Evolutionary conservation across 2,797 vertebrate genomes (phyloP), one percentile per base, ranked within the genome.

Genomic region (Sebastes matsubarae): DNA sequence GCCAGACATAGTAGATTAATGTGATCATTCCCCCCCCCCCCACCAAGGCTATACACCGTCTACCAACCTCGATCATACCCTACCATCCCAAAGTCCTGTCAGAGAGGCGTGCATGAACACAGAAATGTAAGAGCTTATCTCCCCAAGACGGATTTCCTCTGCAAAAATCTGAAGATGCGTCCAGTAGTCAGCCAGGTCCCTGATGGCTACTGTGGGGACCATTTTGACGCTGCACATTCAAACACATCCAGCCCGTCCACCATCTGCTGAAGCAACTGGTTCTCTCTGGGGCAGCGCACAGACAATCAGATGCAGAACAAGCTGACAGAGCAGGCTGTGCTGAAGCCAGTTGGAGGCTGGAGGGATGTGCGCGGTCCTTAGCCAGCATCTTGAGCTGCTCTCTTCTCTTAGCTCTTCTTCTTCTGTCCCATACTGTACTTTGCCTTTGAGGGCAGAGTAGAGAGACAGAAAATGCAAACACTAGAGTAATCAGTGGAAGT

Each of bases 291-390:
- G 54, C 55, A 66, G 61, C 58, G 55, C 29, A 77, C 58, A 38
- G 52, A 61, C 64, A 22, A 58, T 42, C 75, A 78, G 46, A 52
- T 24, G 24, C 67, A 81, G 63, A 83, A 70, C 52, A 29, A 70
- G 79, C 80, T 83, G 75, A 77, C 32, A 4, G 42, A 68, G 72
- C 69, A 70, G 57, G 24, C 70, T 20, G 52, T n/a, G 60, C 68
- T 55, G 46, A 74, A 61, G 63, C 24, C 18, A 25, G 55, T 1
- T 59, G 18, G 29, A 66, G 54, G 22, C 18, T 60, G 14, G 61
- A 24, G 13, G 42, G 58, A 74, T 16, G 46, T 14, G 10, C 5
- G 16, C 9, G 11, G 20, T 50, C 29, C 38, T 60, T 46, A 50
- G 72, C 59, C 34, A 22, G 65, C 59, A 73, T 30, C 68, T 30